Evolutionary conservation across 2,113 vertebrate species (phyloP).

Genomic region (Bambusicola thoracicus): DNA sequence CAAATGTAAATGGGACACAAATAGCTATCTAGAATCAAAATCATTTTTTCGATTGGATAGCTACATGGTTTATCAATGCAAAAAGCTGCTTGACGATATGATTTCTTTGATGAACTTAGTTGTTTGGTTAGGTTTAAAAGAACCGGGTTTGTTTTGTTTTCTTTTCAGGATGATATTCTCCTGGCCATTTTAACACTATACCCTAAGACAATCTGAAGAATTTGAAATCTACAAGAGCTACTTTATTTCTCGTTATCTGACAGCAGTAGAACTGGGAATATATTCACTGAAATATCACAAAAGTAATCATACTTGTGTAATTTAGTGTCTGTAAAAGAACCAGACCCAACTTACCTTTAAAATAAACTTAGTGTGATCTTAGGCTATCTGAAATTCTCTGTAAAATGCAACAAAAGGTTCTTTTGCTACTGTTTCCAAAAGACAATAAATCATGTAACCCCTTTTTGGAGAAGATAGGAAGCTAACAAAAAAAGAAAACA

Average conservation of each 20-base stretch:
- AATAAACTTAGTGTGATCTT: not conserved
- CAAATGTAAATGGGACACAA: not conserved
- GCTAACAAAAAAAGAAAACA: not conserved
- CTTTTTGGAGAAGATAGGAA: not conserved
- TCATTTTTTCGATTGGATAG: not conserved
- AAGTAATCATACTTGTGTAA: not conserved
- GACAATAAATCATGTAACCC: not conserved
- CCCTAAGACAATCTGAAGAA: not conserved
- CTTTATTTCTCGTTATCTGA: not conserved
- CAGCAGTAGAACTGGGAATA: not conserved
- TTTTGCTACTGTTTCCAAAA: not conserved
- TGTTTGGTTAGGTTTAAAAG: not conserved
- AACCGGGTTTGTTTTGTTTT: not conserved
- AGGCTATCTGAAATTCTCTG: not conserved
- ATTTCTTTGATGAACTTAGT: not conserved
- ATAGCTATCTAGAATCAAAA: not conserved
- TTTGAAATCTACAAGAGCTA: not conserved
- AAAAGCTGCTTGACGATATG: not conserved
- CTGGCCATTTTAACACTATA: not conserved
- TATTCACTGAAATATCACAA: not conserved
- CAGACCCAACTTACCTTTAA: not conserved
- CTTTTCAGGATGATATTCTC: not conserved
- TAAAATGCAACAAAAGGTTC: not conserved
- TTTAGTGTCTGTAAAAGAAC: slow-evolving; percentile 10
- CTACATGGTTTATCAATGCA: not conserved